These are phyloP conservation scores for Danaus plexippus DNA, from an alignment of 1,140 invertebrate genomes.

Conservation along the genomic window DNA sequence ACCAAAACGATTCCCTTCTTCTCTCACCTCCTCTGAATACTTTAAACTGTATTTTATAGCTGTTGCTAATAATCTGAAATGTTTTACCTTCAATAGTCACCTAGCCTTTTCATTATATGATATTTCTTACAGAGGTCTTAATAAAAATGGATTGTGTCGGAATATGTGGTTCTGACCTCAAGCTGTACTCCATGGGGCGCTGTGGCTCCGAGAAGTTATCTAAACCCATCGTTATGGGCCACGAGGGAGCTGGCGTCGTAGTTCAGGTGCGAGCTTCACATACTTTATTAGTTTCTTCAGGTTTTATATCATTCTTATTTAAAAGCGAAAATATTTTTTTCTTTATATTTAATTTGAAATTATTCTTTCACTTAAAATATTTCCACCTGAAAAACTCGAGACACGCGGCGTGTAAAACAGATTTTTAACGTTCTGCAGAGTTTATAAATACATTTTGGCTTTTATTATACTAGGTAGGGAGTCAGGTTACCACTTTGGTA, in stretches of 20 bases:
- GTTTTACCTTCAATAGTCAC: too few species aligned
- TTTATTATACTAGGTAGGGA: conserved; percentile 69
- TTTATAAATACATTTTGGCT: neutral
- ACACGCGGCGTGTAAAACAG: too few species aligned
- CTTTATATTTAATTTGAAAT: neutral
- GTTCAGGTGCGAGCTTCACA: conserved; percentile 53
- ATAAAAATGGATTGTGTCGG: conserved; percentile 91
- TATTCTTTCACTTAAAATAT: neutral
- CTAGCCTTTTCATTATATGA: too few species aligned
- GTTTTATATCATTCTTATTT: neutral
- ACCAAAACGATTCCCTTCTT: too few species aligned
- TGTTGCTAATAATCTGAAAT: too few species aligned
- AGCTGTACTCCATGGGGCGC: conserved; percentile 84
- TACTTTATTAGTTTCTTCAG: conserved; percentile 8
- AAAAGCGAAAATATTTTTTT: neutral
- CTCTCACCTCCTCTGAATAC: too few species aligned
- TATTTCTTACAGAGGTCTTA: conserved; percentile 81
- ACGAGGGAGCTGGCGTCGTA: conserved; percentile 88
- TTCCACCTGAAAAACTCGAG: neutral
- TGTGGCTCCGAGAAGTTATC: conserved; percentile 79
- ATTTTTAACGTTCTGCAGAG: conserved; percentile 3
- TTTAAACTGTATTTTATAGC: too few species aligned
- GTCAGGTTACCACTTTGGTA: conserved; percentile 82
- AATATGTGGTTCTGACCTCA: conserved; percentile 96
- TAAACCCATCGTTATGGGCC: conserved; percentile 89